phyloP scores from a whole-genome alignment of 2,113 vertebrate genomes.

The Nannobrachium achirus region DNA sequence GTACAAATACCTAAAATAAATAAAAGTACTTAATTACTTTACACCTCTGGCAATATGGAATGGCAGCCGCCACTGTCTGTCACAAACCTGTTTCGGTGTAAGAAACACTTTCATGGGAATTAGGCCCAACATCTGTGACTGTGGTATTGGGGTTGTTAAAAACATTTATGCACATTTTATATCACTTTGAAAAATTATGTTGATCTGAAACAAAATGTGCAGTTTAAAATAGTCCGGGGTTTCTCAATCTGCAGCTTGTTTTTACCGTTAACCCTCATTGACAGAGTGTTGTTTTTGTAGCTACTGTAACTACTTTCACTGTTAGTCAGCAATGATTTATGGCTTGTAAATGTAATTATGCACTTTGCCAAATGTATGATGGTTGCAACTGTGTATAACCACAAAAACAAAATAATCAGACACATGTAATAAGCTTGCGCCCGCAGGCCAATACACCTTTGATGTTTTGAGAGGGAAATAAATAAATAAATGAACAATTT shows the following conservation, averaged over 20 bases:
- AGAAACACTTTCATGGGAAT: no score
- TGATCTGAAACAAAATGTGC: no score
- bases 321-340: conserved; percentile 41
- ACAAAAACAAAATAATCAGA: conserved; percentile 1
- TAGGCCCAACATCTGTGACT: no score
- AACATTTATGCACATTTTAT: no score
- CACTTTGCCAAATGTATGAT: conserved; percentile 1
- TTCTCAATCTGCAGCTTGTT: conserved; percentile 13
- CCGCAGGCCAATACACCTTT: not conserved
- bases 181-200: no score
- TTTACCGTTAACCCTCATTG: not conserved
- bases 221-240: not conserved
- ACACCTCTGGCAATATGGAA: no score
- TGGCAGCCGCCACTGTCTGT: no score
- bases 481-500: no score
- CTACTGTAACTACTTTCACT: not conserved
- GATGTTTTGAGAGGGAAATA: not conserved
- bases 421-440: not conserved
- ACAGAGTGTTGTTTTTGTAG: conserved; percentile 21
- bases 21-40: no score
- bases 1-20: no score
- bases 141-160: no score
- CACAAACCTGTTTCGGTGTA: no score
- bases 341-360: conserved; percentile 41
- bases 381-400: not conserved